phyloP scores from a whole-genome alignment of 2,113 vertebrate species.

The Phrynosoma blainvillii region DNA sequence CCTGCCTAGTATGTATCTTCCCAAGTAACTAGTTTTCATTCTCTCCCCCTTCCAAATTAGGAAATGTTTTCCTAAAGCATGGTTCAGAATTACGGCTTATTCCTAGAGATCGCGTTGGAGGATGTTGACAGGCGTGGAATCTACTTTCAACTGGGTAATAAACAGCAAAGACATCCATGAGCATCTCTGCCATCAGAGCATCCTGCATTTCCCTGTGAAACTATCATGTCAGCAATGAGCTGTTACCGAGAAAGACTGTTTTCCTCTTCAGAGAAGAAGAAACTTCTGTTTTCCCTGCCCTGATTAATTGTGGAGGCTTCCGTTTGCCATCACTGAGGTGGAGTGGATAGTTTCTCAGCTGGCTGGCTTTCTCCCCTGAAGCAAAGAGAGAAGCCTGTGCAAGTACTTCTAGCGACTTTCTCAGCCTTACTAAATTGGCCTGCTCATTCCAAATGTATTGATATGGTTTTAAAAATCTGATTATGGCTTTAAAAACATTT shows the following conservation, averaged over 20 bases:
- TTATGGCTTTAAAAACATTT: not conserved
- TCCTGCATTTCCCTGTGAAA: not conserved
- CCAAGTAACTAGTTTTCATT: not conserved
- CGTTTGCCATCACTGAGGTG: not conserved
- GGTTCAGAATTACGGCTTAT: constrained; percentile 83
- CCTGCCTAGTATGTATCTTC: not conserved
- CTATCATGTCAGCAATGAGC: not conserved
- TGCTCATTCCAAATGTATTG: not conserved
- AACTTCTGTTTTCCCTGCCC: not conserved
- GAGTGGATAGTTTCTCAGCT: too few species aligned
- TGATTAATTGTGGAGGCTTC: not conserved
- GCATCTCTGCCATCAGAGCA: constrained; percentile 36
- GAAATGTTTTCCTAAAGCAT: constrained; percentile 84
- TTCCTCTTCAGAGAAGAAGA: not conserved
- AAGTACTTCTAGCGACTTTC: not conserved
- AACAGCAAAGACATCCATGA: constrained; percentile 18
- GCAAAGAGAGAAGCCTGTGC: not conserved
- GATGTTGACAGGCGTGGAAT: constrained; percentile 53
- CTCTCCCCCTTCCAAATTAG: constrained; percentile 58
- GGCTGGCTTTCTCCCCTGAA: not conserved
- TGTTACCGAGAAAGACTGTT: not conserved
- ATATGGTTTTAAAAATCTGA: not conserved
- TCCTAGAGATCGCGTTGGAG: constrained; percentile 83
- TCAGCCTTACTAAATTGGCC: not conserved
- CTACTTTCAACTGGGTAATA: constrained; percentile 10